Evolutionary conservation across 2,113 vertebrate species (phyloP).

Genomic region (Gorsachius goisagi): DNA sequence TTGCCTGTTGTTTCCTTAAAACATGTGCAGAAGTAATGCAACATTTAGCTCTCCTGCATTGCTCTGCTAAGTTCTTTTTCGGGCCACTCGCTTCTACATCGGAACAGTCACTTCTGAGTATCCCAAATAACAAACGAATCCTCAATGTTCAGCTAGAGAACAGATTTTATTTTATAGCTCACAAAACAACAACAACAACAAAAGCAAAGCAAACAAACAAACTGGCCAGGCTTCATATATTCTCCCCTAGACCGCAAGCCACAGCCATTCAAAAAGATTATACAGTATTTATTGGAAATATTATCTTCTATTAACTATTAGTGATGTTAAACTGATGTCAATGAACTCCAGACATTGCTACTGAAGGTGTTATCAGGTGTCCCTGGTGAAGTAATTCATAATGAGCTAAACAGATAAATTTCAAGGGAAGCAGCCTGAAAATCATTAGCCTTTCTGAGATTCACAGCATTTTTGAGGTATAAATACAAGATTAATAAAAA

Average conservation of each 20-base stretch:
- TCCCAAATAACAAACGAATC: background rate
- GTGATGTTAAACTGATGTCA: background rate
- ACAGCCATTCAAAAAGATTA: background rate
- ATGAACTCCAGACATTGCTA: background rate
- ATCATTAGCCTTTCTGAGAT: background rate
- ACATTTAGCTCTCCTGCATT: too few species aligned
- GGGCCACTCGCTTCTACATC: background rate
- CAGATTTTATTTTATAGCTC: background rate
- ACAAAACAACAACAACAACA: background rate
- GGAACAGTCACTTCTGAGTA: background rate
- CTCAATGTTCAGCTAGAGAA: background rate
- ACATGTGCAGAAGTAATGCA: background rate
- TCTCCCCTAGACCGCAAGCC: background rate
- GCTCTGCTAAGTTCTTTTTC: background rate
- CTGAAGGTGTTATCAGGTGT: background rate
- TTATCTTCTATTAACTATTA: background rate
- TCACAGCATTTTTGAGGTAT: background rate
- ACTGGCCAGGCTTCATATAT: background rate
- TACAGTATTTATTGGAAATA: background rate
- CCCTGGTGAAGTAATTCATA: background rate
- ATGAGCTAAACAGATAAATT: background rate
- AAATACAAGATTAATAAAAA: background rate
- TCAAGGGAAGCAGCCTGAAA: background rate
- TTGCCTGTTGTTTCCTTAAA: background rate
- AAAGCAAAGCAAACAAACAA: background rate